Evolutionary conservation across 1,140 invertebrate species (phyloP), one percentile per base, ranked within the genome.

Genomic region (Danaus plexippus): DNA sequence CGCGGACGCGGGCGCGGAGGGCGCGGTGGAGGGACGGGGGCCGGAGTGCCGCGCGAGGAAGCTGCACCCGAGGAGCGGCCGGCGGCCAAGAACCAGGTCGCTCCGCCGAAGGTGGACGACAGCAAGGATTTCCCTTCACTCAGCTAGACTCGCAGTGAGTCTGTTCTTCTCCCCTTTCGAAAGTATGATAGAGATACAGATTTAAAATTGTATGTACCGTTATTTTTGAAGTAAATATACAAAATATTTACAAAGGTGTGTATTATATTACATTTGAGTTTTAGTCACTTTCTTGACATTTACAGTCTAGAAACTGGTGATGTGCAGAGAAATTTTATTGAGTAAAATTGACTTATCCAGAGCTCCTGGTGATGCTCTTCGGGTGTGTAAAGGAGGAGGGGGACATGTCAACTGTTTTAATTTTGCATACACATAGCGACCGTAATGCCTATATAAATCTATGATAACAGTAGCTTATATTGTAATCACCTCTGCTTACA

Each of bases 111-210:
- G 85, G 95, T 98, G 51, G 95, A 97, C 81, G 96, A 98, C 88
- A 96, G 96, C 88, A 93, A 94, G 77, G 96, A 97, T 88, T 98
- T 98, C 88, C 97, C 97, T 63, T 96, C 95, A 71, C 89, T 97
- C 77, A 93, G 94, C 81, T 95, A 93, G 90, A 83, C 71, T 79
- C 64, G 54, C 65, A 71, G 69, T 74, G 75, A 75, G 80, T 73
- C 67, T 41, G 68, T 66, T 81, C 75, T 78, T 73, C 75, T 82
- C 80, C 67, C 77, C 75, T 80, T 83, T 82, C 60, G 65, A 71
- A 72, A 80, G 66, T 80, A 77, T 61, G 73, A 80, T 85, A 85
- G 75, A 81, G 73, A 75, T 84, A 81, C 77, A 81, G 75, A 87
- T 80, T 76, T 73, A 80, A 79, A 80, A 85, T 81, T 85, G 84